A percentile compares a stretch with the other conserved stretches of the same genome.
Conservation (phyloP, 2,113 vertebrate species). For the Notarius quadriscutis region DNA sequence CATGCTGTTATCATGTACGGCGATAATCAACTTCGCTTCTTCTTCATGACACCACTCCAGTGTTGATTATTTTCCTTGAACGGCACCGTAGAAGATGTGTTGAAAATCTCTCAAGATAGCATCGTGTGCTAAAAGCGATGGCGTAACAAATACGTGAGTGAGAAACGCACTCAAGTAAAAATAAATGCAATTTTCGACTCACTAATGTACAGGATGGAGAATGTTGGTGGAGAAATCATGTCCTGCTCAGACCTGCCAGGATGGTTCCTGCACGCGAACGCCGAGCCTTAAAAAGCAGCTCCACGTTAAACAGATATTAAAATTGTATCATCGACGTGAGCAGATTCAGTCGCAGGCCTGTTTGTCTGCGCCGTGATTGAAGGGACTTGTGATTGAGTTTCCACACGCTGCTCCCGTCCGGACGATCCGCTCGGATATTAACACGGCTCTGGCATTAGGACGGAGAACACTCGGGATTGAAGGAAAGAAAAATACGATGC, state of each 20-base stretch:
- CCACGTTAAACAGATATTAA: slow-evolving; percentile 86
- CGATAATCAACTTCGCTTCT: not conserved
- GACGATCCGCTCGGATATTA: slow-evolving; percentile 89
- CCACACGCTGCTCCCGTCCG: slow-evolving; percentile 83
- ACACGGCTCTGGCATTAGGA: slow-evolving; percentile 93
- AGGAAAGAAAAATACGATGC: slow-evolving; percentile 83
- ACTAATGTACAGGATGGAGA: slow-evolving; percentile 55
- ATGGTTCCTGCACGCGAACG: slow-evolving; percentile 67
- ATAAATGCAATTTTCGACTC: slow-evolving; percentile 5
- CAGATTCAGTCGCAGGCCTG: slow-evolving; percentile 87
- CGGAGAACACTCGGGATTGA: slow-evolving; percentile 81
- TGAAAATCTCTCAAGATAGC: not conserved
- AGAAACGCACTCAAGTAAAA: not conserved
- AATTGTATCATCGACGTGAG: slow-evolving; percentile 84
- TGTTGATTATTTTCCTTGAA: not conserved
- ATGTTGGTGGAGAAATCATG: slow-evolving; percentile 76
- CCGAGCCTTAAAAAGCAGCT: slow-evolving; percentile 75
- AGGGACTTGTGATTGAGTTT: slow-evolving; percentile 96
- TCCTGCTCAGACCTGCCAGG: slow-evolving; percentile 81
- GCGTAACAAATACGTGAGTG: not conserved
- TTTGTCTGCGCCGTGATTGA: slow-evolving; percentile 82
- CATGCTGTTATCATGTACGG: not conserved
- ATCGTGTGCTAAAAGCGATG: not conserved
- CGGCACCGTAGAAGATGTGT: not conserved
- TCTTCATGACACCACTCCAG: not conserved